phyloP scores from a whole-genome alignment of 23 tunicate genomes.

The Ciona savignyi region DNA sequence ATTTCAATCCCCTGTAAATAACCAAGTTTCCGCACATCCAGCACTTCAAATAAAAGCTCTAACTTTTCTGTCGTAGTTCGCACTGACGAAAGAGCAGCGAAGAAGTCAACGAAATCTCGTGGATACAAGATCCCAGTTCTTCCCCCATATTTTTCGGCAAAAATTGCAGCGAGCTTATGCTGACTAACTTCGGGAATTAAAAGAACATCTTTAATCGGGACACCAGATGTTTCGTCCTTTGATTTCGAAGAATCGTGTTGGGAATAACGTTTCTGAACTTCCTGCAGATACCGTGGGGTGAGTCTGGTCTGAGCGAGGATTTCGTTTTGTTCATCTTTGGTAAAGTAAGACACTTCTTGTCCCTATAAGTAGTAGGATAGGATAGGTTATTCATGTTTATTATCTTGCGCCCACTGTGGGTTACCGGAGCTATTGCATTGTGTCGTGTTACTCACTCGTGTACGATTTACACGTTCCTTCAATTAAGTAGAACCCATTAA shows the following conservation, averaged over 20 bases:
- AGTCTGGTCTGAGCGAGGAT: conserved; percentile 44
- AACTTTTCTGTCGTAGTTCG: conserved; percentile 55
- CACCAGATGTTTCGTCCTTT: conserved; percentile 59
- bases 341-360: conserved; percentile 79
- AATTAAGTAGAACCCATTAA: no score
- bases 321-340: conserved; percentile 65
- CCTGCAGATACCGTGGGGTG: conserved; percentile 37
- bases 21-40: conserved; percentile 61
- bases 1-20: conserved; percentile 63
- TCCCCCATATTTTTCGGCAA: conserved; percentile 75
- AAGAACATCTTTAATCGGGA: conserved; percentile 32
- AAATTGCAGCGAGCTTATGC: conserved; percentile 42
- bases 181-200: conserved; percentile 56
- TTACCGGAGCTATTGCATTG: no score
- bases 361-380: conserved; percentile 49
- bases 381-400: no score
- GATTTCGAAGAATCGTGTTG: conserved; percentile 40
- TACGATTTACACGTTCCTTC: no score
- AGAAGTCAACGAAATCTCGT: conserved; percentile 50
- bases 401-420: no score
- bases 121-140: conserved; percentile 47
- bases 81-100: conserved; percentile 36
- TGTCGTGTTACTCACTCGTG: no score
- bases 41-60: conserved; percentile 37
- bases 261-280: conserved; percentile 68